Base-by-base conservation (phyloP, 2,113 vertebrate genomes). In the Tragelaphus buxtoni region DNA sequence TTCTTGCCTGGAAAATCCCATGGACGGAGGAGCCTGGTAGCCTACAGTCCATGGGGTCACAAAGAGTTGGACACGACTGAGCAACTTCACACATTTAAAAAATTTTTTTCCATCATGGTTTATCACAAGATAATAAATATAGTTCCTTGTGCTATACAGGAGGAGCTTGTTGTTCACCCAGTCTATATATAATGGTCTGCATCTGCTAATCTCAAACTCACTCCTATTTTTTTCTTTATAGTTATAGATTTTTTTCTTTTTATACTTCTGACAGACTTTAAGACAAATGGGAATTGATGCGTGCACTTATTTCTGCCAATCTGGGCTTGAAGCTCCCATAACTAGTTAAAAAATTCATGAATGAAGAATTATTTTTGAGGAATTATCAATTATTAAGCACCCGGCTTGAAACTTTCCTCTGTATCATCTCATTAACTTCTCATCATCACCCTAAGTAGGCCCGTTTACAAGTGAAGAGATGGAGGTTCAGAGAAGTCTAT, bases 301-400 rank as follows among this genome's bases (percentile, higher is more conserved):
- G 26, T 3, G 1, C 14, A 1, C 58, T 77, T 30, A 18, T 47
- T 95, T 95, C 76, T 89, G 61, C 51, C 39, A 30, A 47, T 77
- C 24, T 83, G 80, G 86, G 91, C 61, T 42, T 17, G 80, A 53
- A 49, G 13, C 47, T 92, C 35, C 83, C 61, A 63, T n/a, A 51
- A 56, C 74, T 35, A 47, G 80, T 87, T 92, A 60, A 96, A 94
- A 80, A 92, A 97, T 55, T 97, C 72, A 83, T 80, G 80, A 83
- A 76, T 60, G 58, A 65, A 83, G 14, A 72, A 49, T 91, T 60
- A 24, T 69, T 76, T 61, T 61, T 96, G 9, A 93, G 24, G n/a
- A 63, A 89, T 87, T 60, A 76, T 89, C 61, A 94, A 82, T 91
- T 85, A 77, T 88, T 93, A 83, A 93, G 42, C 35, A 63, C 20